Evolutionary conservation across 2,113 vertebrate genomes (phyloP), one percentile per base, ranked within the genome.

Genomic region (Oryzias celebensis): DNA sequence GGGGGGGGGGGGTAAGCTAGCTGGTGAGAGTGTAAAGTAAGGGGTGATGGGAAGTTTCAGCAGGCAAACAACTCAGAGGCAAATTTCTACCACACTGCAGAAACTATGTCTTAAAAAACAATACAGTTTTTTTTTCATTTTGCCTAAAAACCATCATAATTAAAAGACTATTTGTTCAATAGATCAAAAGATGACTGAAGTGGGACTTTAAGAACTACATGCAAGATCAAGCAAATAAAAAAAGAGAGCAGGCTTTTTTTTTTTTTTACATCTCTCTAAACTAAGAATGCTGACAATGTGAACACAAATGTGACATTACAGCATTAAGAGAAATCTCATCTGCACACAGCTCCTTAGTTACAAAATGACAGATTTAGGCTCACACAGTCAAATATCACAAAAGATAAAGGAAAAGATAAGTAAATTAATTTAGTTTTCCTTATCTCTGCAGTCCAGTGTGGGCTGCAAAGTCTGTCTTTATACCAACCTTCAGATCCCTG

Each of bases 401-500:
- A 54, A 41, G 52, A 54, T 3, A 23, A 15, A 26, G 46, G 1
- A 7, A 2, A 14, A 8, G 4, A 7, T 28, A 59, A 14, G 6
- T 4, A 18, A 61, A 36, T 17, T 5, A 24, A 43, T 23, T 14
- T 8, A 17, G 15, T 23, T 10, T 41, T 50, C 41, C 4, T 22
- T 28, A 20, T 16, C 17, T 12, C 58, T 24, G 43, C 14, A 4
- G 7, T 47, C 18, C 46, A 6, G 3, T 53, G 2, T 45, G 24
- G 44, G 20, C 47, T 62, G 53, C 62, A 14, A 13, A 22, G 52
- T 17, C 56, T 72, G 65, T 18, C 3, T 4, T 53, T 62, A 65
- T 86, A 90, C 87, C 90, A 88, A 93, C 92, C 92, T 93, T 93
- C 75, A 93, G 79, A 76, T 93, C 92, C 81, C 92, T 81, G 88